Evolutionary conservation across 2,888 invertebrate genomes (phyloP), one percentile per base, ranked within the genome.

Genomic region (Peribatodes rhomboidaria): DNA sequence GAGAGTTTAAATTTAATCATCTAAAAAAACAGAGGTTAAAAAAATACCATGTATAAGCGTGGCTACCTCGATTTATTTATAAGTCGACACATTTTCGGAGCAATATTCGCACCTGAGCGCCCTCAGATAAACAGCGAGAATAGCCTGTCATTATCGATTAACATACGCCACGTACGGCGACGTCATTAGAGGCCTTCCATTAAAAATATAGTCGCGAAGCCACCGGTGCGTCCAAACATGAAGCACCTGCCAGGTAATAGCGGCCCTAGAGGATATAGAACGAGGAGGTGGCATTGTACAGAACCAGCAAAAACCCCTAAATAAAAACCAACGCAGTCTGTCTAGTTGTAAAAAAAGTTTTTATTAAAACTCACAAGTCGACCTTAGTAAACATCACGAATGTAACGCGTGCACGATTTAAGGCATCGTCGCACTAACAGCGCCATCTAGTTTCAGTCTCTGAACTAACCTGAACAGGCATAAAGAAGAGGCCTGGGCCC

Each of bases 161-260:
- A 22, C 55, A 63, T 65, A 72, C 69, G 22, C 63, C 62, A 53
- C 65, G 67, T 59, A 68, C 63, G 61, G 50, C 42, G 62, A 62
- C 63, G 69, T 67, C 73, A 76, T 74, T 74, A 73, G 77, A 77
- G 74, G 60, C 50, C 73, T 60, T 61, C 65, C 65, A 71, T 71
- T 78, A 79, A 77, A 75, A 73, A 71, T 71, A 71, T 70, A 70
- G 65, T 63, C 67, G 71, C 49, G 56, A 60, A 69, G 68, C 69
- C 78, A 80, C 52, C 69, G 75, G 75, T 75, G 79, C 81, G 78
- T 79, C 77, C 74, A 72, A 64, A 77, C 78, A 76, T 77, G 74
- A 75, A 74, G 72, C 74, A 75, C 69, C 70, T 68, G 74, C 74
- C 78, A 75, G 76, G 77, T 67, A 61, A 66, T 70, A 71, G 67